These are phyloP conservation scores for Clusia tigrina DNA, from an alignment of 2,888 invertebrate genomes.

Conservation along the genomic window DNA sequence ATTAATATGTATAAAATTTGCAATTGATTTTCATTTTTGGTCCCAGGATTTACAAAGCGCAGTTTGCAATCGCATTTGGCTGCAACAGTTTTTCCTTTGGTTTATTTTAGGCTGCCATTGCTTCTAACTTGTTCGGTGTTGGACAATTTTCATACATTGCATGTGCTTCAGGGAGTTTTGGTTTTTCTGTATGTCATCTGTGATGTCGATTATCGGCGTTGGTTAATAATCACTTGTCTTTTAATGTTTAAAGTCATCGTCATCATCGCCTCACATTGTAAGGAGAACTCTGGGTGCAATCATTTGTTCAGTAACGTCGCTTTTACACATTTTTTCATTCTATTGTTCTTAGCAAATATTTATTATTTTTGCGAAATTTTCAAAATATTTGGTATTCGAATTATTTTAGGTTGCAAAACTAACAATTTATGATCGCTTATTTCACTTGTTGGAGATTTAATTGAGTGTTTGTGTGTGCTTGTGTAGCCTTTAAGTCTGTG, in stretches of 20 bases:
- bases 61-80: neutral
- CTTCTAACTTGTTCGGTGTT: neutral
- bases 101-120: neutral
- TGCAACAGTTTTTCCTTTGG: neutral
- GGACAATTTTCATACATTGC: neutral
- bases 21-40: constrained; percentile 3
- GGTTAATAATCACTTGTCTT: neutral
- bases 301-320: too few species aligned
- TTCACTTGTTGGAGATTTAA: too few species aligned
- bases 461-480: too few species aligned
- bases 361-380: too few species aligned
- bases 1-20: constrained; percentile 2
- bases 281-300: too few species aligned
- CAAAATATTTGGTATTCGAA: too few species aligned
- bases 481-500: too few species aligned
- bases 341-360: too few species aligned
- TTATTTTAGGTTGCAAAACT: too few species aligned
- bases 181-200: neutral
- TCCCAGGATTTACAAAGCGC: neutral
- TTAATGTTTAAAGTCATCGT: neutral
- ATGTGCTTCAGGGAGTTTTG: neutral
- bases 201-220: neutral
- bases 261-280: too few species aligned
- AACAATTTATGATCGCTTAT: too few species aligned
- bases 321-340: too few species aligned